A percentile compares a stretch with the other conserved stretches of the same genome.
Conservation (phyloP, 2,797 vertebrate genomes). For the Urosaurus nigricauda region DNA sequence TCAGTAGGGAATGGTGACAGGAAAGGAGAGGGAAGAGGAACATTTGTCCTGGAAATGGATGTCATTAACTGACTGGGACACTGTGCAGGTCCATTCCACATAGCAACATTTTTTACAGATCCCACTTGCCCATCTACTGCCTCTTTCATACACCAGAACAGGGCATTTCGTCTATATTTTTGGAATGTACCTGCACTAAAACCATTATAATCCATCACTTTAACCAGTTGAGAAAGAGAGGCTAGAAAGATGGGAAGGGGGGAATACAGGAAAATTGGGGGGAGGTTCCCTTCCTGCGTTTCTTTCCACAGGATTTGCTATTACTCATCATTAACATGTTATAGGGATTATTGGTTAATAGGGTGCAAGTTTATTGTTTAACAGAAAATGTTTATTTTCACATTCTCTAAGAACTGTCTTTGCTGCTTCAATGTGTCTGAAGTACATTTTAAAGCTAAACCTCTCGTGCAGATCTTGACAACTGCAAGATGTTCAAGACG, state of each 20-base stretch:
- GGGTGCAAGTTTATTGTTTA: neutral
- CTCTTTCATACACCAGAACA: neutral
- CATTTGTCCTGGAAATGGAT: too few relatives aligned
- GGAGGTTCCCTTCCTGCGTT: neutral
- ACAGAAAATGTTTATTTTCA: neutral
- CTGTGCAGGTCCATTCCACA: neutral
- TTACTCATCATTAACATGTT: neutral
- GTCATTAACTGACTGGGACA: neutral
- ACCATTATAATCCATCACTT: neutral
- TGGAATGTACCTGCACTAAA: neutral
- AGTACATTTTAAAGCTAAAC: neutral
- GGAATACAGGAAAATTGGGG: neutral
- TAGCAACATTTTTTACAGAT: neutral
- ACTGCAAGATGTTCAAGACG: slow-evolving; percentile 1
- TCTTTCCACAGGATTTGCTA: neutral
- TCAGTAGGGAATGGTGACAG: neutral
- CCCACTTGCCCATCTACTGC: neutral
- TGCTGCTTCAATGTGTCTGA: neutral
- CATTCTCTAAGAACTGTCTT: neutral
- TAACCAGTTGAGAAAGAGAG: neutral
- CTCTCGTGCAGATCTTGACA: slow-evolving; percentile 9
- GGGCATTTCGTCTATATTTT: neutral
- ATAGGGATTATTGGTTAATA: neutral
- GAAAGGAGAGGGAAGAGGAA: neutral
- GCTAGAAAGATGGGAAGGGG: neutral